Conservation (phyloP, 2,888 invertebrate species). For the Oscheius myriophilus region DNA sequence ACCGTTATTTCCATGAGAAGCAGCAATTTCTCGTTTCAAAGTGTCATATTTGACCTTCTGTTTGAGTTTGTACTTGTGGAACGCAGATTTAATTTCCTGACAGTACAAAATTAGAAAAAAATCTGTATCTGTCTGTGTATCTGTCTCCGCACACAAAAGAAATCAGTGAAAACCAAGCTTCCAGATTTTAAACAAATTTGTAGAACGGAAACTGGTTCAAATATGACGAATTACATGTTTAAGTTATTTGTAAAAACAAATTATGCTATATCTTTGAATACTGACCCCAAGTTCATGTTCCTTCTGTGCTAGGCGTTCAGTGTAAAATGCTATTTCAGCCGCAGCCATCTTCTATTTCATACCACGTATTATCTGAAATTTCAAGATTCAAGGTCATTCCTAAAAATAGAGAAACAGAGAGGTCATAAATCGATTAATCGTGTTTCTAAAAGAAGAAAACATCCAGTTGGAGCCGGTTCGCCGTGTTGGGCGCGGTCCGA, state of each 20-base stretch:
- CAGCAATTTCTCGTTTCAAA: constrained; percentile 19
- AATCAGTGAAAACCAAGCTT: too few species aligned
- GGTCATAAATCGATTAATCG: background rate
- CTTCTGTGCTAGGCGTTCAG: constrained; percentile 22
- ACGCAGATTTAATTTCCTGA: constrained; percentile 27
- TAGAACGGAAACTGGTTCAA: too few species aligned
- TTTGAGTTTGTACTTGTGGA: constrained; percentile 29
- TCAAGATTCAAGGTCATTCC: background rate
- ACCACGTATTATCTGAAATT: background rate
- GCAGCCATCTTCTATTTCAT: constrained; percentile 12
- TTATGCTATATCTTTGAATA: too few species aligned
- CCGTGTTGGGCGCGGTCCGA: background rate
- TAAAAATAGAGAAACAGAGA: background rate
- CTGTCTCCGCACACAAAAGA: too few species aligned
- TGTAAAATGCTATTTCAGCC: constrained; percentile 27
- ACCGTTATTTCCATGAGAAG: constrained; percentile 8
- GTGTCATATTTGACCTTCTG: constrained; percentile 26
- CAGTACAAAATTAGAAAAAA: too few species aligned
- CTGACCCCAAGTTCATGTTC: constrained; percentile 26
- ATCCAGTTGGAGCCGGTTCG: background rate
- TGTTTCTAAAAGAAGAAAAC: background rate
- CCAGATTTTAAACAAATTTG: too few species aligned
- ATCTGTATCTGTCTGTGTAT: too few species aligned
- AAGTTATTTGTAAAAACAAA: too few species aligned
- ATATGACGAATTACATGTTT: too few species aligned